Evolutionary conservation across 92 coral and sea anemone genomes (phyloP), one percentile per base, ranked within the genome.

Genomic region (Epizoanthus ramosus): DNA sequence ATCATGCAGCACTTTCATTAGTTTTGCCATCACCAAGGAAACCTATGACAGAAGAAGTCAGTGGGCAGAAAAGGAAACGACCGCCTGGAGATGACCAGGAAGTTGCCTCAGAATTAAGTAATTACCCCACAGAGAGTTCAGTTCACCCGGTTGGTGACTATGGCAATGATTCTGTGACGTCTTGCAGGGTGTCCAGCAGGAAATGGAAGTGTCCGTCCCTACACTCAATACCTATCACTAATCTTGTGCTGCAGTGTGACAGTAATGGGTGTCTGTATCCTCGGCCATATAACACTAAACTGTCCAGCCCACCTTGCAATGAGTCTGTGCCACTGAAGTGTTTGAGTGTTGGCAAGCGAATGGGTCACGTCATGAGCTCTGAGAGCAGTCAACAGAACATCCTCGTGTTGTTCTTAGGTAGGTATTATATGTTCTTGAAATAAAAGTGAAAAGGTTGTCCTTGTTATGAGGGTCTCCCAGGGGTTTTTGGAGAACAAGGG

Each of bases 241-340:
- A 87, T 73, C 71, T 93, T 18, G 90, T 93, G 47, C 79, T 94
- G 12, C 57, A 87, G 89, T 87, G 89, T 23, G 98, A 94, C 67
- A 74, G 84, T 7, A 92, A 94, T 86, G 94, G 98, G 68, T 94
- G 98, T 83, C 83, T 94, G 28, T 94, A 89, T 59, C 94, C 94
- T n/a, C 88, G 98, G 18, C 93, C 95, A 1, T 92, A 75, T 83
- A 94, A 94, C 37, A 94, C 98, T 13, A 94, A 94, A 91, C 88
- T 94, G 68, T 85, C 92, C 18, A 87, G 69, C 41, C 94, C 95
- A n/a, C 75, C 76, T 66, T 84, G 85, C 4, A 81, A 76, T 8
- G 91, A 94, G 71, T 84, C 92, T 74, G 91, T 95, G 16, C 92
- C 98, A 10, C 80, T 94, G 19, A 92, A 92, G 66, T 92, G 92